Evolutionary conservation across 1,140 invertebrate species (phyloP), one percentile per base, ranked within the genome.

Genomic region (Tachypleus tridentatus): DNA sequence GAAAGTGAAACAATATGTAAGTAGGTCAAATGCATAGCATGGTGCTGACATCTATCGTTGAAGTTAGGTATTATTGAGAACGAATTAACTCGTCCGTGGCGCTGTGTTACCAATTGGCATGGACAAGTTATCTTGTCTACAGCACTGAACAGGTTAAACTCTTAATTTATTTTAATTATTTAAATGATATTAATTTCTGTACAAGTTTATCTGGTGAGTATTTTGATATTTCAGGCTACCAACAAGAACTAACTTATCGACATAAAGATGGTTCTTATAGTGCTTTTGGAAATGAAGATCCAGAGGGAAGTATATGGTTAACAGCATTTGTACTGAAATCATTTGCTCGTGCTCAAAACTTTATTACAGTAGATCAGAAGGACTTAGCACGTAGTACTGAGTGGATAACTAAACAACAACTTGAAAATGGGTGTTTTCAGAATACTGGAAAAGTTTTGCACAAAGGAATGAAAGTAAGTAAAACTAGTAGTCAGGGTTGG

Each of bases 241-340:
- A 89, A 73, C 78, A 87, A 57, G 84, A 91, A 70, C 72, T 91
- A 56, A 86, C 83, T 47, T 92, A 87, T 72, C 77, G 81, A 47
- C 86, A 86, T 70, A 70, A 76, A 0, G 87, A 90, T 72, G 87
- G 87, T 3, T 90, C 88, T 0, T 93, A 88, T 76, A 89, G 87
- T 51, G 87, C 88, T 0, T 93, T 91, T 73, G 88, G 87, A 0
- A 77, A 80, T 52, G 72, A 76, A 0, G 85, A 87, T 60, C 70
- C 74, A 0, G 47, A 61, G 11, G 86, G 88, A 0, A 91, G 87
- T 8, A 87, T 86, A 49, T 93, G 89, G 85, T 77, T 92, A n/a
- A 92, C 89, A 0, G 87, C 89, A 0, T 91, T 91, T 75, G 86
- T 89, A 6, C 77, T 91, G 0, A 84, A 84, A 70, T 87, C 87